Evolutionary conservation across 64 coral and sea anemone genomes (phyloP), one percentile per base, ranked within the genome.

Genomic region (Trachythela sp.): DNA sequence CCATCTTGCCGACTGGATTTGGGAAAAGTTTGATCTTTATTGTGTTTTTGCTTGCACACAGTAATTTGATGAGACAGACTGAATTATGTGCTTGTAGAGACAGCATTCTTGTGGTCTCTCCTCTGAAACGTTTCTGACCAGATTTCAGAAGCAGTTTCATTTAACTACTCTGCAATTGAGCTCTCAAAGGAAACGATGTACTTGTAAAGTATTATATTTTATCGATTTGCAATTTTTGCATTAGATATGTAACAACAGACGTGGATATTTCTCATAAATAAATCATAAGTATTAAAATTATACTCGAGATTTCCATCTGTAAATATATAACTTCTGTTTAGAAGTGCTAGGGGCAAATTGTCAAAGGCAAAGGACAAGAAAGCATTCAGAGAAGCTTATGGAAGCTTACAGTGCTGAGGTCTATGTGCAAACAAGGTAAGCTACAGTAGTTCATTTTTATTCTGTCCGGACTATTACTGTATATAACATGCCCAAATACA

Each of bases 351-450:
- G 36, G 36, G 13, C 1, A 35, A 77, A 36, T 32, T 5, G 70
- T 39, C 27, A 36, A 90, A 58, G 35, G 18, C 8, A 9, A 83
- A 7, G 37, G 84, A 90, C 76, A 72, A 34, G 48, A 17, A 87
- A 37, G 87, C 33, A 27, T 88, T 88, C 51, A 29, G 77, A 54
- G 54, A 34, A 11, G 77, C 51, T 0, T 90, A 59, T 60, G 89
- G 80, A 39, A 84, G 27, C 40, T 90, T 49, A 14, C 89, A 0
- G 50, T 59, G 83, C 89, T 90, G 41, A 70, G 77, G n/a, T 84
- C 88, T 2, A 89, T 84, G 89, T 84, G 54, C 33, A 90, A 85
- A 49, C 37, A 84, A 83, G 89, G 89, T 85, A 64, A 90, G 39
- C 20, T 84, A 70, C 64, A 85, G 24, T n/a, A 22, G 8, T 26